These are phyloP conservation scores for Diadumene lineata DNA, from an alignment of 92 coral and sea anemone genomes.

Conservation along the genomic window DNA sequence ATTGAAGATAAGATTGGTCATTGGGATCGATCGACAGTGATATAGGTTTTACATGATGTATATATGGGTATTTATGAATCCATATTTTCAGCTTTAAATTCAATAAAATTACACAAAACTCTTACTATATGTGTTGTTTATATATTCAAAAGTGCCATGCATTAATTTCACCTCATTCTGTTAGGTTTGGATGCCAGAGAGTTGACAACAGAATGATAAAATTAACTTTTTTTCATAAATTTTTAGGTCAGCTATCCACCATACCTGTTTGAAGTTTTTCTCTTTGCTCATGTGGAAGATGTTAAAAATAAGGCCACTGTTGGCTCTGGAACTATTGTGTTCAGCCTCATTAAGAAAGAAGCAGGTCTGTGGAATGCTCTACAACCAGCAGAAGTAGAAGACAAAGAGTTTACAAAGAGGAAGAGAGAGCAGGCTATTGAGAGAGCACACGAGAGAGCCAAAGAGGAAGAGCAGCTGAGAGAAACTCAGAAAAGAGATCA, in stretches of 20 bases:
- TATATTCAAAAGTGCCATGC: no score
- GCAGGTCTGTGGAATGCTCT: slow-evolving; percentile 73
- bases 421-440: slow-evolving; percentile 83
- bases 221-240: no score
- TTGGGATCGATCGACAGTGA: no score
- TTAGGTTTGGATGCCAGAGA: no score
- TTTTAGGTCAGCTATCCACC: slow-evolving; percentile 95
- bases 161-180: no score
- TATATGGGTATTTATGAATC: no score
- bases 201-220: no score
- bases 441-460: slow-evolving; percentile 77
- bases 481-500: slow-evolving; percentile 84
- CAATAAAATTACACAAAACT: no score
- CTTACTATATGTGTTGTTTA: no score
- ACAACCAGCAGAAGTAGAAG: slow-evolving; percentile 71
- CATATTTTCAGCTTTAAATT: no score
- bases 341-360: slow-evolving; percentile 72
- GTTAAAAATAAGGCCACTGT: slow-evolving; percentile 75
- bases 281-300: slow-evolving; percentile 79
- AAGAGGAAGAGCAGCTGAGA: slow-evolving; percentile 49
- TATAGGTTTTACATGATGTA: no score
- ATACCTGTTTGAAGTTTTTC: slow-evolving; percentile 88
- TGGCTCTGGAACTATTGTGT: slow-evolving; percentile 75
- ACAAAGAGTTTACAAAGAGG: slow-evolving; percentile 76
- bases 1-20: no score